Percentiles rank a stretch among this genome's conserved stretches.
Conservation (phyloP, 2,113 vertebrate genomes). For the Heteronetta atricapilla region DNA sequence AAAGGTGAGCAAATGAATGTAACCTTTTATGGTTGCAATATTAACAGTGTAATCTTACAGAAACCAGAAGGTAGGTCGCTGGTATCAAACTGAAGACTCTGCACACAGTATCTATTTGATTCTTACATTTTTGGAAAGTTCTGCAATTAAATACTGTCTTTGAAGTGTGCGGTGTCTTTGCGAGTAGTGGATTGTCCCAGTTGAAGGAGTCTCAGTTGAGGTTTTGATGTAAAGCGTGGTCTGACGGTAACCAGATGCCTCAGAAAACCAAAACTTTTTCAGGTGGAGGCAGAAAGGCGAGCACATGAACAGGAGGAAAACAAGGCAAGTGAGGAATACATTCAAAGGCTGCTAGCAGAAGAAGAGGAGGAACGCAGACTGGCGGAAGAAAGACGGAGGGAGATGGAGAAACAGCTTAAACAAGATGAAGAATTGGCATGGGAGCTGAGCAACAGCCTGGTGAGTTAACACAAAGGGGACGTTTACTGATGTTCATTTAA, state of each 20-base stretch:
- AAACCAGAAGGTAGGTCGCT: neutral
- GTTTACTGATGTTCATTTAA: neutral
- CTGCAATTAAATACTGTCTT: neutral
- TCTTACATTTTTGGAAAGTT: neutral
- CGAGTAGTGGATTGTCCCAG: accelerated
- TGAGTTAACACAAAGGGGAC: conserved; percentile 48
- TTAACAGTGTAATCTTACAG: neutral
- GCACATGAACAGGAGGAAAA: conserved; percentile 85
- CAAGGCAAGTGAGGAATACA: conserved; percentile 88
- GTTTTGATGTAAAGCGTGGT: neutral
- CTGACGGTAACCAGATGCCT: neutral
- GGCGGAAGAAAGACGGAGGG: conserved; percentile 74
- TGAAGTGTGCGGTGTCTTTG: neutral
- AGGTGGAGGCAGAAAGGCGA: conserved; percentile 87
- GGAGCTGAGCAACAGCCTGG: conserved; percentile 83
- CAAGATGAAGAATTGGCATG: conserved; percentile 87
- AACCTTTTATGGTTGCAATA: neutral
- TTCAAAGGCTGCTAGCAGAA: conserved; percentile 85
- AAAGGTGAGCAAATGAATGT: neutral
- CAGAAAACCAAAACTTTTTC: neutral
- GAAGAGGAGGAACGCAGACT: conserved; percentile 77
- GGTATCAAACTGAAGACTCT: neutral
- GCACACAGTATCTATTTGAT: accelerated
- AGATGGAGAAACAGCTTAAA: conserved; percentile 80
- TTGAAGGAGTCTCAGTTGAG: neutral